Percentiles rank a stretch among this genome's conserved stretches.
Evolutionary conservation across 1,140 invertebrate genomes (phyloP).

Genomic region (Amyelois transitella): DNA sequence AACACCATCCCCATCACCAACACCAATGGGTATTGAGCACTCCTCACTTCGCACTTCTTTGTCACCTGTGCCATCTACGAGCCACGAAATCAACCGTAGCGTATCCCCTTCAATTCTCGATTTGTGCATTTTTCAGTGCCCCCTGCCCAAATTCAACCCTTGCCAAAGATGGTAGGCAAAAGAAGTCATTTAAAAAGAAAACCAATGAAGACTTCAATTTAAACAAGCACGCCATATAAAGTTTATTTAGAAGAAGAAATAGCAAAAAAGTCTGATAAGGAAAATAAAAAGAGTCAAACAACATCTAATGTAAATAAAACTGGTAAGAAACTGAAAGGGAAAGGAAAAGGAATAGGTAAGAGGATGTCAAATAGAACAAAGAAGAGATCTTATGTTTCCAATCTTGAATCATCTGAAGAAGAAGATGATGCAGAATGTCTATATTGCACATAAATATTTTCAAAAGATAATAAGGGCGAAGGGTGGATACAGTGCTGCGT

Average conservation of each 20-base stretch:
- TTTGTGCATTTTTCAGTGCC: neutral
- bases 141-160: neutral
- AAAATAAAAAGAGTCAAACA: slow-evolving; percentile 8
- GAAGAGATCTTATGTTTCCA: neutral
- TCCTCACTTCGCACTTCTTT: no score
- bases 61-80: neutral
- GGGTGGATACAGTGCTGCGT: slow-evolving; percentile 7
- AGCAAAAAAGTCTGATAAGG: slow-evolving; percentile 10
- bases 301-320: slow-evolving; percentile 8
- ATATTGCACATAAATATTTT: slow-evolving; percentile 2
- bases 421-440: slow-evolving; percentile 6
- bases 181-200: neutral
- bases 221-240: slow-evolving; percentile 17
- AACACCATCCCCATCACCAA: neutral
- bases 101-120: neutral
- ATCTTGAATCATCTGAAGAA: neutral
- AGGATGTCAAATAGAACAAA: neutral
- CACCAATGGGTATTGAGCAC: neutral
- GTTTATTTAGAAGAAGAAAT: slow-evolving; percentile 17
- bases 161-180: neutral
- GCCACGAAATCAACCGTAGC: neutral
- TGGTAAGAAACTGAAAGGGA: neutral
- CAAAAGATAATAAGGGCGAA: slow-evolving; percentile 10
- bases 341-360: neutral
- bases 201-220: neutral